phyloP scores from a whole-genome alignment of 2,888 invertebrate genomes.

The Trichogramma dendrolimi region DNA sequence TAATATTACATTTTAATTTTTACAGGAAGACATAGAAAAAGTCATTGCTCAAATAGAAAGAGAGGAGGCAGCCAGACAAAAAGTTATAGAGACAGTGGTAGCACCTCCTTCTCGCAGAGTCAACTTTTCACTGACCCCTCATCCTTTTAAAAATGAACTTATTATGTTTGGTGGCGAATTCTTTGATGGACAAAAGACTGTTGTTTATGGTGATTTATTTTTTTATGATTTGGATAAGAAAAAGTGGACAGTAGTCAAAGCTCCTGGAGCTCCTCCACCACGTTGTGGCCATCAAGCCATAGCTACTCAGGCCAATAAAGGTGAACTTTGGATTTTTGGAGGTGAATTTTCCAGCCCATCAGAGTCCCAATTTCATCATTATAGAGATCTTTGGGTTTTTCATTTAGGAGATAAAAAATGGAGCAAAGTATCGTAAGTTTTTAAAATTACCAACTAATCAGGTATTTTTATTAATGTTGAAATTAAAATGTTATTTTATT shows the following conservation, averaged over 20 bases:
- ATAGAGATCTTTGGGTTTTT: slow-evolving; percentile 86
- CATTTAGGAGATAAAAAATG: slow-evolving; percentile 72
- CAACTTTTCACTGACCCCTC: slow-evolving; percentile 74
- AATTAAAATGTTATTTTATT: not conserved
- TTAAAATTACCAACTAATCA: not conserved
- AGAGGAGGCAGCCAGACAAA: slow-evolving; percentile 67
- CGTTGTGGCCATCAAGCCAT: slow-evolving; percentile 86
- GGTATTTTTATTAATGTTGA: not conserved
- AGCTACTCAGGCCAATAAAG: slow-evolving; percentile 68
- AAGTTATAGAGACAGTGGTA: slow-evolving; percentile 65
- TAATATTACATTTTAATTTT: slow-evolving; percentile 2
- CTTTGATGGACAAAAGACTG: slow-evolving; percentile 83
- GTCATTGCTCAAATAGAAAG: slow-evolving; percentile 74
- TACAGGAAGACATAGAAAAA: slow-evolving; percentile 74
- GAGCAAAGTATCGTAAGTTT: slow-evolving; percentile 66
- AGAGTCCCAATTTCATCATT: slow-evolving; percentile 90
- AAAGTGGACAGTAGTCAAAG: slow-evolving; percentile 75
- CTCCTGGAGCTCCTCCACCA: slow-evolving; percentile 83
- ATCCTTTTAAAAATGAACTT: slow-evolving; percentile 83
- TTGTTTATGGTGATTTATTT: slow-evolving; percentile 79
- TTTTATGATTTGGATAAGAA: slow-evolving; percentile 76
- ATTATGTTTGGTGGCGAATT: slow-evolving; percentile 91
- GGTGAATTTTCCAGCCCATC: slow-evolving; percentile 89
- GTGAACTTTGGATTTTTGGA: slow-evolving; percentile 77
- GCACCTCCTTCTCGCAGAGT: slow-evolving; percentile 70